These are phyloP conservation scores for Pungitius pungitius DNA, from an alignment of 2,113 vertebrate species.

Conservation along the genomic window DNA sequence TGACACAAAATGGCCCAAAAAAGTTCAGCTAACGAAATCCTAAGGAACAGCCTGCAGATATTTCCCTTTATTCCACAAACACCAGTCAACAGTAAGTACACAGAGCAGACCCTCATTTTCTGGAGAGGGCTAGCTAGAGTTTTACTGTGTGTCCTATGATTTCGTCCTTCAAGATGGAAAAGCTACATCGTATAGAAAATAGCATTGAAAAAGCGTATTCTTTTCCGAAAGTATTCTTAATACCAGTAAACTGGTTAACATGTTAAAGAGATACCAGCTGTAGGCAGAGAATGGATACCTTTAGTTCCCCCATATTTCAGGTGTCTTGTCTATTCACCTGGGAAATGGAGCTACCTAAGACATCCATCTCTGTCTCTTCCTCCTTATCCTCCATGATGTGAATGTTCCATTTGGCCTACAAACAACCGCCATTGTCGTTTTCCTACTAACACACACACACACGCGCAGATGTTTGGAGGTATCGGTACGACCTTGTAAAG, in stretches of 20 bases:
- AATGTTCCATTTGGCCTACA: slow-evolving; percentile 48
- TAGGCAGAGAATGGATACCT: neutral
- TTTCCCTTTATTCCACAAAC: too few species aligned
- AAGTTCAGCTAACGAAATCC: too few species aligned
- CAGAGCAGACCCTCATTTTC: too few species aligned
- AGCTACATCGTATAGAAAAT: neutral
- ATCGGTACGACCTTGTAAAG: slow-evolving; percentile 61
- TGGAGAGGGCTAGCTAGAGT: too few species aligned
- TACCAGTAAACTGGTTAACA: neutral
- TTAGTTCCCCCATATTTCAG: neutral
- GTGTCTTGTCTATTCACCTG: neutral
- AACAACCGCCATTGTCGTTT: slow-evolving; percentile 33
- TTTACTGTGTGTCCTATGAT: too few species aligned
- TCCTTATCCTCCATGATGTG: slow-evolving; percentile 40
- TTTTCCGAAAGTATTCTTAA: neutral
- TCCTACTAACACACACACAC: slow-evolving; percentile 6
- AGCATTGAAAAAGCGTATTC: neutral
- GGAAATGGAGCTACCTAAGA: slow-evolving; percentile 16
- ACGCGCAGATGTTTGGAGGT: neutral
- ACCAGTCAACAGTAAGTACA: too few species aligned
- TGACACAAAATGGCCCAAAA: neutral
- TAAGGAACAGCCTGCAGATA: too few species aligned
- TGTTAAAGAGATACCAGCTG: neutral
- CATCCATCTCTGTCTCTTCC: neutral
- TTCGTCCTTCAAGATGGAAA: neutral